Percentiles rank a stretch among this genome's conserved stretches.
These are phyloP conservation scores for Melipona quadrifasciata DNA, from an alignment of 1,140 invertebrate species.

Conservation along the genomic window DNA sequence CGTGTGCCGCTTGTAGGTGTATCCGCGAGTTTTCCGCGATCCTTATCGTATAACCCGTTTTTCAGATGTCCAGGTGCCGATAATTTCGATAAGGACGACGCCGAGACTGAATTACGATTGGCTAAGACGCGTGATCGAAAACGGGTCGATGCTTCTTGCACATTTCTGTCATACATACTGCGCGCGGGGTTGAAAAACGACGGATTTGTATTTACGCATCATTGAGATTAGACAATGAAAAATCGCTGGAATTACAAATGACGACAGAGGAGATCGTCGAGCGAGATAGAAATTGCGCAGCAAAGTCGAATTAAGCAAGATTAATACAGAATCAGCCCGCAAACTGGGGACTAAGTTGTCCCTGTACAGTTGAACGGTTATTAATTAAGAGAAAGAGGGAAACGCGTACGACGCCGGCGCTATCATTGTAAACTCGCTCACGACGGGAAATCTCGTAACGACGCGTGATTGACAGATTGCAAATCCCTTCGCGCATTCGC, in stretches of 20 bases:
- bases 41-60: too few species aligned
- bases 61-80: slow-evolving; percentile 43
- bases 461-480: slow-evolving; percentile 56
- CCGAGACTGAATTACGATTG: slow-evolving; percentile 33
- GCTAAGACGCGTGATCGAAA: not conserved
- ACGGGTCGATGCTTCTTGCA: not conserved
- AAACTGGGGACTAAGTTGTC: too few species aligned
- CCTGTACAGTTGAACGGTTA: not conserved
- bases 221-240: not conserved
- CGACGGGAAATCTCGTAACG: slow-evolving; percentile 23
- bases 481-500: slow-evolving; percentile 53
- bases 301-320: not conserved
- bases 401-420: not conserved
- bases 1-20: not conserved
- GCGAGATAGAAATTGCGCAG: not conserved
- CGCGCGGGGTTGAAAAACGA: not conserved
- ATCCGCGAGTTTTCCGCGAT: not conserved
- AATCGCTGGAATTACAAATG: not conserved
- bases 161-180: not conserved
- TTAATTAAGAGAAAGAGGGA: not conserved
- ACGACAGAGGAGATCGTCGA: not conserved
- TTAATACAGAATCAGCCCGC: too few species aligned
- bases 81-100: slow-evolving; percentile 25
- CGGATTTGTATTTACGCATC: not conserved
- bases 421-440: slow-evolving; percentile 40